Evolutionary conservation across 2,888 invertebrate genomes (phyloP), one percentile per base, ranked within the genome.

Genomic region (Drosophila siamana): DNA sequence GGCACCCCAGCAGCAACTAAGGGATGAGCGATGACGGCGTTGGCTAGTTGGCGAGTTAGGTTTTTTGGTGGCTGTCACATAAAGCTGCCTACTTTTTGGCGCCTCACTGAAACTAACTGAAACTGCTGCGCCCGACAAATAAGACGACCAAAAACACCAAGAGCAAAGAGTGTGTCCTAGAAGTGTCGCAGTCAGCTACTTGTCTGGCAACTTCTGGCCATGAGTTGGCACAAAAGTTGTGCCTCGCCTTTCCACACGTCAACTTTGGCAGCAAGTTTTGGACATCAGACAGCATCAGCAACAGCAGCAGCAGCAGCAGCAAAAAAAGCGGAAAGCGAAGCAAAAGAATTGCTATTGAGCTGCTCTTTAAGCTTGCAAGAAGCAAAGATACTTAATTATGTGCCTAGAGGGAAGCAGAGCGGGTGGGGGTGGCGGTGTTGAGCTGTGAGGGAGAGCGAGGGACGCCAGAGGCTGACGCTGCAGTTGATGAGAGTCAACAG

Each of bases 1-100:
- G 70, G 28, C 73, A 78, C 61, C 69, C 19, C 19, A 3, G 19
- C 51, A 59, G 22, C 41, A 30, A 19, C 44, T 43, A 33, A 11
- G 30, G 30, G 30, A 30, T 9, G 30, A 30, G 30, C 30, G 4
- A 30, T n/a, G 19, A 3, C 8, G 28, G 28, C 5, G 28, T 8
- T 19, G 24, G 11, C 15, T n/a, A 16, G 1, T 19, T 28, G 9
- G 13, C n/a, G 26, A n/a, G 40, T 19, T 28, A 26, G 24, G 48
- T 33, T 33, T 28, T 28, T 33, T 33, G 30, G 64, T 38, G 47
- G 15, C 46, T 61, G 70, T 38, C 61, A 61, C 33, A 59, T 51
- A 60, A 69, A 56, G 66, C 56, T 78, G 76, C 75, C 79, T 78
- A 76, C 66, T 78, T 76, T 76, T 74, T 60, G 75, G 72, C 75